phyloP scores from a whole-genome alignment of 2,113 vertebrate species.

The Sisor rabdophorus region DNA sequence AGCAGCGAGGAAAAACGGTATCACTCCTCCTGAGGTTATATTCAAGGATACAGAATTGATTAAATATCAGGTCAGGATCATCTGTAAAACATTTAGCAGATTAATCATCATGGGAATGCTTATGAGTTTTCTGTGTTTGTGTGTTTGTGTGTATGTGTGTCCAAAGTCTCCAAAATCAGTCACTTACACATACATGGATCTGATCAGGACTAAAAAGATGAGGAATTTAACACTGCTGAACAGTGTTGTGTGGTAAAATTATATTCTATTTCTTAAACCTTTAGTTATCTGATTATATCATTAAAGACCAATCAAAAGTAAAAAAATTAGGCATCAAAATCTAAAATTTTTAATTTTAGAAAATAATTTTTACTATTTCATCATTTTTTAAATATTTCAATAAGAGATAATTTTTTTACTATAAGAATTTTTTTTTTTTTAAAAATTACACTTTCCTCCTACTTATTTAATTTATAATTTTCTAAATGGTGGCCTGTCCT shows the following conservation, averaged over 20 bases:
- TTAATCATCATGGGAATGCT: background rate
- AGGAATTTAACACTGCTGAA: conserved; percentile 53
- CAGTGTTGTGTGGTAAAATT: conserved; percentile 53
- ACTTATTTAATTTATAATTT: no score
- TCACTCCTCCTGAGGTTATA: conserved; percentile 40
- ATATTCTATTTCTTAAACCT: background rate
- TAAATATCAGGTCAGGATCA: background rate
- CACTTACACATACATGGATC: conserved; percentile 50
- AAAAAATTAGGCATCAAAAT: background rate
- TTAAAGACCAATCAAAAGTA: background rate
- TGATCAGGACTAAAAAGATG: conserved; percentile 52
- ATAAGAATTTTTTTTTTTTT: no score
- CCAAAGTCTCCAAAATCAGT: conserved; percentile 6
- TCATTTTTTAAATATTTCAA: no score
- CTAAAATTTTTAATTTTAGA: no score
- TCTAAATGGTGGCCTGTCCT: no score
- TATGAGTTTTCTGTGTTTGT: background rate
- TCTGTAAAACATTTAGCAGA: background rate
- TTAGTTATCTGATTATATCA: background rate
- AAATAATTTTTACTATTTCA: no score
- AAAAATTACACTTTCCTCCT: no score
- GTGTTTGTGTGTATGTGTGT: conserved; percentile 3
- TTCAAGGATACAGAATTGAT: conserved; percentile 32
- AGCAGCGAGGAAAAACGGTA: conserved; percentile 49
- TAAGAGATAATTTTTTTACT: no score